These are phyloP conservation scores for Agrotis segetum DNA, from an alignment of 2,888 invertebrate genomes.

Conservation along the genomic window DNA sequence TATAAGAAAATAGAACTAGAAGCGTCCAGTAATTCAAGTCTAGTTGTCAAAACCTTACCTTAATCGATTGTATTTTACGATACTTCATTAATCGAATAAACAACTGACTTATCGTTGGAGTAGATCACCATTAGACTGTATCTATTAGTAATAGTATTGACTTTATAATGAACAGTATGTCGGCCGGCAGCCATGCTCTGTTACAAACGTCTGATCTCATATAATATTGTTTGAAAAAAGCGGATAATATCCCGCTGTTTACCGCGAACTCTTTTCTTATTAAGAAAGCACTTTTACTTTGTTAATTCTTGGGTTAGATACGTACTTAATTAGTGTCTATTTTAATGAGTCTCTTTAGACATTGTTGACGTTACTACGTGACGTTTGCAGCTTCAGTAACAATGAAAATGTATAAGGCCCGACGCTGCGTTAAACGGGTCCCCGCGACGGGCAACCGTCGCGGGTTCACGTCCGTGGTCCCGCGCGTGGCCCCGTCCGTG, in stretches of 20 bases:
- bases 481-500: too few relatives aligned
- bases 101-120: constrained; percentile 24
- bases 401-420: constrained; percentile 5
- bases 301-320: not conserved
- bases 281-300: constrained; percentile 41
- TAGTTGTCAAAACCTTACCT: constrained; percentile 9
- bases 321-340: constrained; percentile 18
- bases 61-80: constrained; percentile 42
- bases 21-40: constrained; percentile 1
- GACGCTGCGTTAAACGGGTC: too few relatives aligned
- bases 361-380: not conserved
- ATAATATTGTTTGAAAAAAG: constrained; percentile 46
- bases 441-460: too few relatives aligned
- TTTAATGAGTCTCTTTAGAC: constrained; percentile 22
- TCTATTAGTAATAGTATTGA: constrained; percentile 61
- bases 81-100: constrained; percentile 26
- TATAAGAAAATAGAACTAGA: not conserved
- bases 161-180: constrained; percentile 63
- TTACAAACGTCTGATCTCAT: constrained; percentile 60
- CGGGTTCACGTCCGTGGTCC: too few relatives aligned
- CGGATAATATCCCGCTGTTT: constrained; percentile 31
- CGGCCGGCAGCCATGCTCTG: constrained; percentile 68
- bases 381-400: too few relatives aligned
- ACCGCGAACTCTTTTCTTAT: constrained; percentile 37
- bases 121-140: constrained; percentile 44